phyloP scores from a whole-genome alignment of 2,113 vertebrate species.

The Nothocercus nigrocapillus region DNA sequence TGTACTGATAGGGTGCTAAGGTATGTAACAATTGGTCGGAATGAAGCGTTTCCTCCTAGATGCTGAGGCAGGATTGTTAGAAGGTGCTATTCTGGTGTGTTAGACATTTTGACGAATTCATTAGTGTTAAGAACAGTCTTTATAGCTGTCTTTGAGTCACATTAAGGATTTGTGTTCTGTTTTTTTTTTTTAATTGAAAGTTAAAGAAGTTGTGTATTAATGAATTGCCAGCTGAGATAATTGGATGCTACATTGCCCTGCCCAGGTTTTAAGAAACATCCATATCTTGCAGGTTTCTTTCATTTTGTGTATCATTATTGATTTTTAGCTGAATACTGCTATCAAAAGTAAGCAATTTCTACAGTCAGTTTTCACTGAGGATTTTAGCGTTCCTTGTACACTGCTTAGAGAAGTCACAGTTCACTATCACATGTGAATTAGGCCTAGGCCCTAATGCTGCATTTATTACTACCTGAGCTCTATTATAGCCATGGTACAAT shows the following conservation, averaged over 20 bases:
- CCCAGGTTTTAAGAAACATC: neutral
- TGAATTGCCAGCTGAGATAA: neutral
- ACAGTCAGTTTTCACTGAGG: neutral
- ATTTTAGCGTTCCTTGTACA: neutral
- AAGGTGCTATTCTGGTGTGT: neutral
- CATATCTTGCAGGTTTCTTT: neutral
- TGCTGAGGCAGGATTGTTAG: neutral
- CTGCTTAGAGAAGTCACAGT: neutral
- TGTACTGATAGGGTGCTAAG: neutral
- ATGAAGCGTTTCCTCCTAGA: neutral
- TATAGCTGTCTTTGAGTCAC: neutral
- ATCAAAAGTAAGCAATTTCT: neutral
- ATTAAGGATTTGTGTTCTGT: neutral
- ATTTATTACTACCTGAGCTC: neutral
- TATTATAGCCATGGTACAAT: neutral
- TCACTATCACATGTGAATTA: neutral
- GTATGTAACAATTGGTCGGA: neutral
- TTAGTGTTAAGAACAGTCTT: neutral
- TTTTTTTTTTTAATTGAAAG: neutral
- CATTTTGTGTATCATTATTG: neutral
- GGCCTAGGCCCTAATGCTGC: neutral
- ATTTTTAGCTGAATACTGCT: neutral
- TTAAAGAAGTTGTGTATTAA: neutral
- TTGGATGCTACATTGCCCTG: neutral
- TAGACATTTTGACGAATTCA: neutral